These are phyloP conservation scores for Lepilemur septentrionalis DNA, from an alignment of 2,797 vertebrate genomes.

Conservation along the genomic window DNA sequence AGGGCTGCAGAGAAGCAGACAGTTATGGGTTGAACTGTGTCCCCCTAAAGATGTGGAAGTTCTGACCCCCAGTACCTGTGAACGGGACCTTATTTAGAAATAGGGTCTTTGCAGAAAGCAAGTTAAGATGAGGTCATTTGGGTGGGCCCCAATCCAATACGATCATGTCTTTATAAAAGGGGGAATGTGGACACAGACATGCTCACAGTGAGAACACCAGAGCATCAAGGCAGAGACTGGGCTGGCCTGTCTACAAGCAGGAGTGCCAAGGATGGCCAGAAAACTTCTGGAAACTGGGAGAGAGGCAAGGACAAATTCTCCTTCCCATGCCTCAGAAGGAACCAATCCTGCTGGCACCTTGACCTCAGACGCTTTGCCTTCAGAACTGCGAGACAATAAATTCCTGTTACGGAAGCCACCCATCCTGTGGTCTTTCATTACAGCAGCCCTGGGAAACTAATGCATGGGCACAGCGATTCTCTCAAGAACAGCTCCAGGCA, in stretches of 20 bases:
- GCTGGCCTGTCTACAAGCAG: neutral
- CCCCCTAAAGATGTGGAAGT: neutral
- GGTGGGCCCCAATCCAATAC: neutral
- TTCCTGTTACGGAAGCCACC: neutral
- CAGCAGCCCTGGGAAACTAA: neutral
- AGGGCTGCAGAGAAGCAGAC: neutral
- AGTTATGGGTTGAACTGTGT: neutral
- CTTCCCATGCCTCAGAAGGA: neutral
- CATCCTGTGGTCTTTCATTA: neutral
- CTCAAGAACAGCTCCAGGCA: rapidly evolving
- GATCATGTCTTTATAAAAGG: neutral
- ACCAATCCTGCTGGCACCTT: neutral
- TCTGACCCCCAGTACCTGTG: neutral
- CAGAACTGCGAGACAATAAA: neutral
- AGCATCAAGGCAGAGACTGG: neutral
- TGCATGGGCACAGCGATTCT: rapidly evolving
- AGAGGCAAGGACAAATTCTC: neutral
- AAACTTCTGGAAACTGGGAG: no score
- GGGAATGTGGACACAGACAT: neutral
- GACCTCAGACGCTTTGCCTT: neutral
- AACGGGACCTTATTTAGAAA: neutral
- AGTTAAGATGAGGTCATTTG: neutral
- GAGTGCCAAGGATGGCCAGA: no score
- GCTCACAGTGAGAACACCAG: neutral
- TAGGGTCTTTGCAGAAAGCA: neutral